phyloP scores from a whole-genome alignment of 2,113 vertebrate species.

The Pampusana beccarii region DNA sequence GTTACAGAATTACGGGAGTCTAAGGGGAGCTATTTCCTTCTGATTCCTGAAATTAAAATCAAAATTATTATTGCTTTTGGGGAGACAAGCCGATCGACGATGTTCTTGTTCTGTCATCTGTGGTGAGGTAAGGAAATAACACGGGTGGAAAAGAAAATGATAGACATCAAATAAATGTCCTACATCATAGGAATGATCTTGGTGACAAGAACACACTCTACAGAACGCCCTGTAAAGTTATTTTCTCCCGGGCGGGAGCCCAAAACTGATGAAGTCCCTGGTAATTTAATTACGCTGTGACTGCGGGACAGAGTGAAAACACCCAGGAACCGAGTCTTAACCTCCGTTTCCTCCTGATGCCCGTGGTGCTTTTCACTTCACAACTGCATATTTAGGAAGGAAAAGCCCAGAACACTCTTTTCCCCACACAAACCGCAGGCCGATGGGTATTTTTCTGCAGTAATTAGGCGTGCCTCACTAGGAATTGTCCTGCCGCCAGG shows the following conservation, averaged over 20 bases:
- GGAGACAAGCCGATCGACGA: not conserved
- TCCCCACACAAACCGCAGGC: not conserved
- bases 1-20: not conserved
- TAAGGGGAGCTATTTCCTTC: not conserved
- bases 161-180: accelerated
- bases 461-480: not conserved
- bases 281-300: accelerated
- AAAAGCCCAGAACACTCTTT: not conserved
- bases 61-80: accelerated
- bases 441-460: not conserved
- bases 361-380: accelerated
- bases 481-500: not conserved
- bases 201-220: not conserved
- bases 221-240: not conserved
- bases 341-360: not conserved
- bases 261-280: accelerated
- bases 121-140: not conserved
- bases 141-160: not conserved
- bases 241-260: not conserved
- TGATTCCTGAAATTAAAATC: not conserved
- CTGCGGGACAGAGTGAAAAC: not conserved
- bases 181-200: accelerated
- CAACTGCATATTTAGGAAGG: not conserved
- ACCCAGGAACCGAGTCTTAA: not conserved
- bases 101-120: accelerated